Percentiles rank a stretch among this genome's conserved stretches.
Conservation (phyloP, 2,888 invertebrate genomes). For the Agrochola litura region DNA sequence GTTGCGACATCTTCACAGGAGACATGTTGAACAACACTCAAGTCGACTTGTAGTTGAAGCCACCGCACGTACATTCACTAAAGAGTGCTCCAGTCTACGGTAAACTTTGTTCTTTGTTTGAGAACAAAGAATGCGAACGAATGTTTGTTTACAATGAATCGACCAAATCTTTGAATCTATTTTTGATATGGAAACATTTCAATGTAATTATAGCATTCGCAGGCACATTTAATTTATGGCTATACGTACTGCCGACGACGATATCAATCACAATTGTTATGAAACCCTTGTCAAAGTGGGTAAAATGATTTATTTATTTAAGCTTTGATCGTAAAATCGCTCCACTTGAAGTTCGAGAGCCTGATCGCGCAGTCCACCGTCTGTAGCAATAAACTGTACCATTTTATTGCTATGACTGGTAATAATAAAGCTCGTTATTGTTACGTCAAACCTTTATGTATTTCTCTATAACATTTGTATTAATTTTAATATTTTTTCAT, state of each 20-base stretch:
- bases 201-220: slow-evolving; percentile 47
- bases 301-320: slow-evolving; percentile 81
- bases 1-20: slow-evolving; percentile 79
- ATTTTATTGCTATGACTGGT: slow-evolving; percentile 80
- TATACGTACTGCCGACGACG: slow-evolving; percentile 48
- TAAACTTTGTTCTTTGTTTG: slow-evolving; percentile 75
- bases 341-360: slow-evolving; percentile 79
- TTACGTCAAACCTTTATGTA: slow-evolving; percentile 72
- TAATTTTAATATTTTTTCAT: slow-evolving; percentile 23
- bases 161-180: slow-evolving; percentile 51
- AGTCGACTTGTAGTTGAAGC: slow-evolving; percentile 77
- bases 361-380: slow-evolving; percentile 72
- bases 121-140: slow-evolving; percentile 68
- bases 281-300: slow-evolving; percentile 70
- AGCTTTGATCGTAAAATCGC: slow-evolving; percentile 77
- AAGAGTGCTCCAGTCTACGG: slow-evolving; percentile 74
- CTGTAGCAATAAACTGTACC: slow-evolving; percentile 80
- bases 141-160: slow-evolving; percentile 64
- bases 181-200: slow-evolving; percentile 44
- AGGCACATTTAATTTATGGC: slow-evolving; percentile 53
- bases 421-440: slow-evolving; percentile 76
- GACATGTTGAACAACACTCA: slow-evolving; percentile 87
- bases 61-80: slow-evolving; percentile 79
- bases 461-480: slow-evolving; percentile 37
- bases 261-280: slow-evolving; percentile 68